A percentile compares a stretch with the other conserved stretches of the same genome.
These are phyloP conservation scores for Drosophila guanche DNA, from an alignment of 1,140 invertebrate genomes.

Conservation along the genomic window DNA sequence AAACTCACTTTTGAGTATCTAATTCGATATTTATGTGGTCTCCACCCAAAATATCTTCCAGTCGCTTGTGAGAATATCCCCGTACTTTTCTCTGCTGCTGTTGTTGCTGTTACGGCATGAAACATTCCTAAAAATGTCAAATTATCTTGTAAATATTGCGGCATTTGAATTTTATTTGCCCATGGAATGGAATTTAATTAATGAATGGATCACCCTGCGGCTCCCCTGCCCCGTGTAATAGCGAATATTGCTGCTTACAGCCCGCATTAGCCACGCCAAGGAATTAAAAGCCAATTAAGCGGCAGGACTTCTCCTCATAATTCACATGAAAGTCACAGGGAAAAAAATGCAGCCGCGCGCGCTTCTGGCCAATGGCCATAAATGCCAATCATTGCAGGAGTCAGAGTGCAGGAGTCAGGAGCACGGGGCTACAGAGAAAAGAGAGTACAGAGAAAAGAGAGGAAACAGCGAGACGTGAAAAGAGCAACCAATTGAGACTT, in stretches of 20 bases:
- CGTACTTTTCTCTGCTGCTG: conserved; percentile 34
- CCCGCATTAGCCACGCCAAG: neutral
- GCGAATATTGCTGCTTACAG: conserved; percentile 32
- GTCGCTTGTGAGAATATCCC: conserved; percentile 8
- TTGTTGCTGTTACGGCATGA: conserved; percentile 7
- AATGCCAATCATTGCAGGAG: conserved; percentile 67
- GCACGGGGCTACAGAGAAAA: neutral
- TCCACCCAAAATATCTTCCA: conserved; percentile 4
- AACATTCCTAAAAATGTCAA: conserved; percentile 47
- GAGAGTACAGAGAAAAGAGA: neutral
- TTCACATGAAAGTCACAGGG: conserved; percentile 8
- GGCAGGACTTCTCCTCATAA: conserved; percentile 26
- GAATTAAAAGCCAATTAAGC: conserved; percentile 63
- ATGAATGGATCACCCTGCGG: conserved; percentile 7
- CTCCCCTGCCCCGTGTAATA: conserved; percentile 18
- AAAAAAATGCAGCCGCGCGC: conserved; percentile 18
- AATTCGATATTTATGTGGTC: conserved; percentile 52
- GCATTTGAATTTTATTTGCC: conserved; percentile 37
- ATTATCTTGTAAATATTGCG: conserved; percentile 49
- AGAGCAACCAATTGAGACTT: conserved; percentile 6
- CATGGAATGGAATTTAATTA: conserved; percentile 39
- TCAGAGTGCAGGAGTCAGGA: neutral
- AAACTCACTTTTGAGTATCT: conserved; percentile 15
- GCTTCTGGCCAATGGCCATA: conserved; percentile 27
- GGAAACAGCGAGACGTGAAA: too few species aligned